Evolutionary conservation across 2,113 vertebrate species (phyloP).

Genomic region (Heterocephalus glaber): DNA sequence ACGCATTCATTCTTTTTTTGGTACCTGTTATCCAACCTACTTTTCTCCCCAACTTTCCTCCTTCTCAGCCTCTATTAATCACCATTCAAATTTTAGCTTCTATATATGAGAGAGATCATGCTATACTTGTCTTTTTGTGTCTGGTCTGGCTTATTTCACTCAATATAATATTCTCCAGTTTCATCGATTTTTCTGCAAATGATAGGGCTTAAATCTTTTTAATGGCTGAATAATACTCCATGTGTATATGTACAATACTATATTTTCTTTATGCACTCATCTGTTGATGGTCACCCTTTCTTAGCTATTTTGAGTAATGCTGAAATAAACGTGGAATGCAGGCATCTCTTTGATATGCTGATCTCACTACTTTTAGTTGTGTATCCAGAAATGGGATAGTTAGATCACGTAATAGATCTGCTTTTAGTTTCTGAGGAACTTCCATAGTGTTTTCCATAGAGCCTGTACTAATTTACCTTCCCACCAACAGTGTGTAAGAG

Average conservation of each 20-base stretch:
- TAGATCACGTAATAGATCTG: too few relatives aligned
- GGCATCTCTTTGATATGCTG: background rate
- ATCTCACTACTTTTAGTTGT: too few relatives aligned
- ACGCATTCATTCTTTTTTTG: too few relatives aligned
- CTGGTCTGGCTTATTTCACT: background rate
- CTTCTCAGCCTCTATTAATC: background rate
- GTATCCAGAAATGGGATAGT: background rate
- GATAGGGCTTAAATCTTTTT: background rate
- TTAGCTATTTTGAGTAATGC: background rate
- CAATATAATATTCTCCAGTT: background rate
- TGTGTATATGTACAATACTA: background rate
- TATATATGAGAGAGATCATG: background rate
- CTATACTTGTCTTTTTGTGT: background rate
- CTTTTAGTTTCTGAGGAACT: background rate
- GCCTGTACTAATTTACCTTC: background rate
- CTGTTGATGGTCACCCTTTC: background rate
- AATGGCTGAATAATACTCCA: background rate
- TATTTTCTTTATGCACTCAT: background rate
- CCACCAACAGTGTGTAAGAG: background rate
- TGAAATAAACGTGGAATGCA: background rate
- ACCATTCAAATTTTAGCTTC: background rate
- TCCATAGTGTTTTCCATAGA: background rate
- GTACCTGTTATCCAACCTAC: background rate
- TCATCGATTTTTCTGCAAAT: background rate
- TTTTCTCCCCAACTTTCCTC: background rate